A percentile compares a stretch with the other conserved stretches of the same genome.
phyloP scores from a whole-genome alignment of 2,888 invertebrate genomes.

The Stenodera caucasica region DNA sequence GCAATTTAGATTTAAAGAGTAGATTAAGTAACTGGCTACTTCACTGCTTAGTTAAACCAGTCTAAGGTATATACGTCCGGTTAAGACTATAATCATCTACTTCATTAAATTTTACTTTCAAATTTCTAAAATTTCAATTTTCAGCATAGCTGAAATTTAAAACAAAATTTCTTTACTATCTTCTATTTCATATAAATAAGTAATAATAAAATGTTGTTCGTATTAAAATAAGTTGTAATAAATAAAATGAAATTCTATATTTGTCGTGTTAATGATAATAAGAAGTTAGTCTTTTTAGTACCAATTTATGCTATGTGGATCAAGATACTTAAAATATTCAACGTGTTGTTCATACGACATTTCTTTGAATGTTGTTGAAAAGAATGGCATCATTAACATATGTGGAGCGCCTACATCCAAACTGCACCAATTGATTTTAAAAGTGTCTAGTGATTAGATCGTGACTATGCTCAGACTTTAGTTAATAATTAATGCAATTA shows the following conservation, averaged over 20 bases:
- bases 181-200: neutral
- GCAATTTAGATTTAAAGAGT: conserved; percentile 5
- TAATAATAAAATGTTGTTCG: neutral
- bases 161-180: neutral
- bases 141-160: neutral
- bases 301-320: conserved; percentile 1
- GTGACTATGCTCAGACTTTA: conserved; percentile 24
- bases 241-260: conserved; percentile 1
- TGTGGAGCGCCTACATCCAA: conserved; percentile 25
- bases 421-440: conserved; percentile 29
- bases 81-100: conserved; percentile 1
- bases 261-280: neutral
- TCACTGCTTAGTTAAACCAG: conserved; percentile 5
- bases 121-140: neutral
- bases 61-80: conserved; percentile 4
- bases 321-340: conserved; percentile 3
- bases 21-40: conserved; percentile 7
- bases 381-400: conserved; percentile 3
- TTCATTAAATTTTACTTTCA: conserved; percentile 7
- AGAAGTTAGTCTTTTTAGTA: neutral
- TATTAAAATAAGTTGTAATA: too few relatives aligned
- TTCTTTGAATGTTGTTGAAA: conserved; percentile 3
- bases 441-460: conserved; percentile 27
- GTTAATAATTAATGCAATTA: conserved; percentile 23
- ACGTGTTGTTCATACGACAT: neutral